Evolutionary conservation across 2,113 vertebrate genomes (phyloP).

Genomic region (Globicephala melas): DNA sequence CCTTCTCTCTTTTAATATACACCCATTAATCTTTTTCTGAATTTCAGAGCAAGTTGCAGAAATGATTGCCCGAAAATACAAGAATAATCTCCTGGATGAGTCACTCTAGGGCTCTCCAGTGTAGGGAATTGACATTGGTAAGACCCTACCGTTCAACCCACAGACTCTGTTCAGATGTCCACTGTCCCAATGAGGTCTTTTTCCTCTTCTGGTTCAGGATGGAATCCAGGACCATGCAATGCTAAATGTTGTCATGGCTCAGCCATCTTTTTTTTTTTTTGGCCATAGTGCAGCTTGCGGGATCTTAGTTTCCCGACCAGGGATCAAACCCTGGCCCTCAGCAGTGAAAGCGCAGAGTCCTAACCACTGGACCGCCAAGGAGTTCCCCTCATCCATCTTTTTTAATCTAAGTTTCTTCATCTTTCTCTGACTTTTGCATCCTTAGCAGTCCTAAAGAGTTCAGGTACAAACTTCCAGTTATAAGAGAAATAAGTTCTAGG

Average conservation of each 20-base stretch:
- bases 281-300: too few relatives aligned
- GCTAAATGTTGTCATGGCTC: too few relatives aligned
- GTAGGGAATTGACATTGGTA: not conserved
- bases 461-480: not conserved
- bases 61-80: too few relatives aligned
- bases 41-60: not conserved
- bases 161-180: too few relatives aligned
- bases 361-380: not conserved
- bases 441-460: not conserved
- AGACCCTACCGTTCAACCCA: not conserved
- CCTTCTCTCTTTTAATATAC: not conserved
- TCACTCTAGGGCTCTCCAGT: not conserved
- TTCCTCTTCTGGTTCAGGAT: not conserved
- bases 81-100: not conserved
- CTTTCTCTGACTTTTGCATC: not conserved
- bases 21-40: not conserved
- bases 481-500: not conserved
- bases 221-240: not conserved
- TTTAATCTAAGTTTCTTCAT: not conserved
- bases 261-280: not conserved
- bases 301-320: not conserved
- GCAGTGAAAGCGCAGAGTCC: not conserved
- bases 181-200: not conserved
- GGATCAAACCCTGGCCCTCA: not conserved
- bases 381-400: not conserved